These are phyloP conservation scores for Masnerella sp. DNA, from an alignment of 2,888 invertebrate species.

Conservation along the genomic window DNA sequence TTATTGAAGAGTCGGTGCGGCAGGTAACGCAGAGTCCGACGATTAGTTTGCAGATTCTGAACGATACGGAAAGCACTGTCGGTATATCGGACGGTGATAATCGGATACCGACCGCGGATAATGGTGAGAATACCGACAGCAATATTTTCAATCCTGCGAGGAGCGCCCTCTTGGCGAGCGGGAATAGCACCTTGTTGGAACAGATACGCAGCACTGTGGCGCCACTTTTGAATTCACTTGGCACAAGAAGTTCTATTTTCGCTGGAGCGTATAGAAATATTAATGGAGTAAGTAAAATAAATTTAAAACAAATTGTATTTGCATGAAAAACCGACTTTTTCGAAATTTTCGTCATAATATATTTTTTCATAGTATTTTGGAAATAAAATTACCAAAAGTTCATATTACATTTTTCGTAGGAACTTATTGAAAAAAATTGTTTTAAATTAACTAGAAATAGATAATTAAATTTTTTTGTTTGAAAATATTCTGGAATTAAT, in stretches of 20 bases:
- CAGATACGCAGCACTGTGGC: conserved; percentile 75
- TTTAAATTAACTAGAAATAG: too few relatives aligned
- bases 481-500: too few relatives aligned
- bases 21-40: conserved; percentile 70
- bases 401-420: too few relatives aligned
- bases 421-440: too few relatives aligned
- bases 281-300: conserved; percentile 67
- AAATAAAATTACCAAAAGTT: too few relatives aligned
- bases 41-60: conserved; percentile 58
- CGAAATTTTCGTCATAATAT: too few relatives aligned
- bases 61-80: conserved; percentile 37
- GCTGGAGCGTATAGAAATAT: conserved; percentile 69
- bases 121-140: conserved; percentile 65
- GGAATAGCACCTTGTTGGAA: conserved; percentile 70
- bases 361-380: too few relatives aligned
- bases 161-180: conserved; percentile 66
- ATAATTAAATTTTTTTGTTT: too few relatives aligned
- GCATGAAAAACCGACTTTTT: too few relatives aligned
- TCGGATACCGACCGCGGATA: conserved; percentile 40
- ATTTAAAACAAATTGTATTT: too few relatives aligned
- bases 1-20: conserved; percentile 55
- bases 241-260: conserved; percentile 71
- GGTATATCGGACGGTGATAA: conserved; percentile 64
- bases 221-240: conserved; percentile 71
- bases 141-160: conserved; percentile 74